Evolutionary conservation across 2,888 invertebrate genomes (phyloP), one percentile per base, ranked within the genome.

Genomic region (Spicauda simplicius): DNA sequence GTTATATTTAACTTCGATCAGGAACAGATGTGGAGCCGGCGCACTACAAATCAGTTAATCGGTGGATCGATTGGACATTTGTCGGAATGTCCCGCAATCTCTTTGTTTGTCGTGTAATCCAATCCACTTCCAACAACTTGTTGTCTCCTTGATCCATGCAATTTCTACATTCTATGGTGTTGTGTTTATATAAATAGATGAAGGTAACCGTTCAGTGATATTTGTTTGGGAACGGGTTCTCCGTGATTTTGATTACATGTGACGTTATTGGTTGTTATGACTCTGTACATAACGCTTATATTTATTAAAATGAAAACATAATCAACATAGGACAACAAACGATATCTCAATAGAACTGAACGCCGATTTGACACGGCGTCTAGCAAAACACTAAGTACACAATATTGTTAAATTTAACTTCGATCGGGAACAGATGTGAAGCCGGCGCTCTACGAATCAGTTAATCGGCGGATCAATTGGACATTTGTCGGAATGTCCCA

Each of bases 81-180:
- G 61, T 67, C 56, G 67, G 59, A 67, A 67, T 67, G 60, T 61
- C 61, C 67, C 67, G 67, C 67, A 67, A 67, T 67, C 67, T 66
- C 66, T 56, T 55, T 61, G 67, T 67, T 67, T 67, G 61, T 67
- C 61, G 60, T 65, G 66, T 66, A 66, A 66, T 66, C 60, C 66
- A 66, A 66, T 66, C 48, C 66, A 66, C 66, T 66, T 53, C 60
- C 48, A 66, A 66, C 61, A 67, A 66, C 61, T 61, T 60, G 66
- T 52, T 67, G 50, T 61, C 58, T 60, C 50, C 66, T 67, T 61
- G 60, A 67, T 50, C 60, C 50, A 11, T 20, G 20, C 56, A 41
- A 18, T 61, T 61, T 56, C 30, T 56, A 58, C 33, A 25, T 25
- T 25, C 3, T 25, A 33, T 53, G 19, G 18, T 18, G 18, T n/a